A percentile compares a stretch with the other conserved stretches of the same genome.
phyloP scores from a whole-genome alignment of 2,113 vertebrate species.

The Sclerurus mexicanus region DNA sequence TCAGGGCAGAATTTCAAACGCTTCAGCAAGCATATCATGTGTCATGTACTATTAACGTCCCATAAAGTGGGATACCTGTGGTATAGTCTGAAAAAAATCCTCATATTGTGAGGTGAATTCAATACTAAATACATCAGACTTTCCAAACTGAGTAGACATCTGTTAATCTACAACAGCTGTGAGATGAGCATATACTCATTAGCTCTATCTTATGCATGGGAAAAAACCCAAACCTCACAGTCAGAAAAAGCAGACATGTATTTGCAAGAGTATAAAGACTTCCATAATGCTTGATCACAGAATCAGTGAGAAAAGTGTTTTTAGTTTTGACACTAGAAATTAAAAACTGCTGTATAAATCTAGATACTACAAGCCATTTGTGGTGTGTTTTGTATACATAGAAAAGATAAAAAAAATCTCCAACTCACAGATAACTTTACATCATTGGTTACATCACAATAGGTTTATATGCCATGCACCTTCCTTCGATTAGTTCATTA shows the following conservation, averaged over 20 bases:
- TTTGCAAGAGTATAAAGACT: not conserved
- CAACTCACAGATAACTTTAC: not conserved
- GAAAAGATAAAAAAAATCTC: not conserved
- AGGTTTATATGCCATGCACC: rapidly evolving
- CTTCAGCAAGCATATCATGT: not conserved
- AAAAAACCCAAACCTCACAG: rapidly evolving
- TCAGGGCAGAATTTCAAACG: not conserved
- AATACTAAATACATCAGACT: not conserved
- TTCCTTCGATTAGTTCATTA: not conserved
- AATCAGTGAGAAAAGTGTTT: not conserved
- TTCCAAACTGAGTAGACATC: not conserved
- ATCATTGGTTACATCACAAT: not conserved
- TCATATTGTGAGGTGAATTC: not conserved
- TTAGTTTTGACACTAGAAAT: not conserved
- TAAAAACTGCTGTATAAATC: not conserved
- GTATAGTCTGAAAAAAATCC: not conserved
- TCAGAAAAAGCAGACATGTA: not conserved
- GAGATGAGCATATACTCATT: not conserved
- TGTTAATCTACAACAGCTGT: not conserved
- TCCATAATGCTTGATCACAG: not conserved
- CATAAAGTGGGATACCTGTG: not conserved
- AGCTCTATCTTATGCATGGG: not conserved
- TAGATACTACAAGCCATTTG: not conserved
- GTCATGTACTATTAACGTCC: not conserved
- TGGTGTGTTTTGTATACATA: not conserved